Conservation (phyloP, 2,888 invertebrate genomes). For the Euclidia mi region DNA sequence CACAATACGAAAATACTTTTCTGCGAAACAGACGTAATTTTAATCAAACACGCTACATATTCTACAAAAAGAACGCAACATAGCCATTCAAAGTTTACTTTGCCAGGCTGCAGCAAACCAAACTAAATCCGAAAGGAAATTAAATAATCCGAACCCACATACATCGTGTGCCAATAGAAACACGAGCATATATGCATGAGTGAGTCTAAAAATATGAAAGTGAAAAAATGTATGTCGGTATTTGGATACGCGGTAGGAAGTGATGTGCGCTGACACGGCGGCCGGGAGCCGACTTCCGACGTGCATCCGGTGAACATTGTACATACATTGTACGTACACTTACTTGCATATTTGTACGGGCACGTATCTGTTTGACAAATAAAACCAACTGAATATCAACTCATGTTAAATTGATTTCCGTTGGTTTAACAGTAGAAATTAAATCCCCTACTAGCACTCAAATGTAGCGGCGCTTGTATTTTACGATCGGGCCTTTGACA, state of each 20-base stretch:
- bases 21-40: too few species aligned
- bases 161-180: slow-evolving; percentile 10
- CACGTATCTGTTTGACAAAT: slow-evolving; percentile 51
- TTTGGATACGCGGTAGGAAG: slow-evolving; percentile 49
- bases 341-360: slow-evolving; percentile 49
- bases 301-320: slow-evolving; percentile 48
- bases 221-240: slow-evolving; percentile 32
- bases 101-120: not conserved
- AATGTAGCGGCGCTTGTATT: not conserved
- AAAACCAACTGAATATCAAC: slow-evolving; percentile 35
- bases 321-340: slow-evolving; percentile 32
- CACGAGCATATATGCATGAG: slow-evolving; percentile 24
- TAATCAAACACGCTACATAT: too few species aligned
- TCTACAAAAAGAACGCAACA: too few species aligned
- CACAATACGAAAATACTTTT: too few species aligned
- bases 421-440: slow-evolving; percentile 17
- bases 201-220: slow-evolving; percentile 37
- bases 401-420: slow-evolving; percentile 31
- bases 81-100: too few species aligned
- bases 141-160: not conserved
- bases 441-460: slow-evolving; percentile 3
- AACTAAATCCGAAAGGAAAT: not conserved
- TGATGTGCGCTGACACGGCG: slow-evolving; percentile 52
- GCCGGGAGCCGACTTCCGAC: slow-evolving; percentile 56
- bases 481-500: too few species aligned